Base-by-base conservation (phyloP, 2,888 invertebrate genomes). In the Axea sp. region DNA sequence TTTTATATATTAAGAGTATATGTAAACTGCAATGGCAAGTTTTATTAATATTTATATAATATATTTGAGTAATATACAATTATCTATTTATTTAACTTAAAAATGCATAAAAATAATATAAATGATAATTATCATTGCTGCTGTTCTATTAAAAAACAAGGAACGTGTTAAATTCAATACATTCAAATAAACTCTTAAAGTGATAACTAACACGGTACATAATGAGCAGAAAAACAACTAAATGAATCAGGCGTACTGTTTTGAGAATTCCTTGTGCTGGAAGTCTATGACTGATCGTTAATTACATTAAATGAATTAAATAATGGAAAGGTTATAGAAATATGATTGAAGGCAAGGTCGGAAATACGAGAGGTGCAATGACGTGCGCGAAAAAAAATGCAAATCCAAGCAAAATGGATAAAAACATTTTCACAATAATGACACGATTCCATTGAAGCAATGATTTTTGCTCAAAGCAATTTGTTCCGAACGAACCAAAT, bases 381-480 rank as follows among this genome's bases (percentile, higher is more conserved):
- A 51, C 31, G 59, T 14, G 28, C n/a, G 14, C 39, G 53, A 65
- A 68, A 73, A 19, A 73, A 73, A 73, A 73, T 68, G 73, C 73
- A 68, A 73, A 73, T 73, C 68, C 41, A 73, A 68, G 73, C 73
- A 73, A 37, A 68, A 43, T 57, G 62, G 37, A 73, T 73, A 73
- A 73, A 73, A 73, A 73, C 67, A 68, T 68, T 68, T 67, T 49
- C 67, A 73, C 67, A 62, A 73, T 73, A 68, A 67, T 73, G 73
- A 68, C 62, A 68, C 75, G 71, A 72, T 72, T 72, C 73, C 73
- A 71, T 75, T 75, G 69, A 69, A 69, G 68, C 76, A 65, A 75
- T 75, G 73, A 76, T 76, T 76, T 76, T 73, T 73, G 60, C 71
- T 74, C 64, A 67, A 73, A 73, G 73, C 74, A 71, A 76, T 76